These are phyloP conservation scores for Danaus plexippus DNA, from an alignment of 1,140 invertebrate species.

Conservation along the genomic window DNA sequence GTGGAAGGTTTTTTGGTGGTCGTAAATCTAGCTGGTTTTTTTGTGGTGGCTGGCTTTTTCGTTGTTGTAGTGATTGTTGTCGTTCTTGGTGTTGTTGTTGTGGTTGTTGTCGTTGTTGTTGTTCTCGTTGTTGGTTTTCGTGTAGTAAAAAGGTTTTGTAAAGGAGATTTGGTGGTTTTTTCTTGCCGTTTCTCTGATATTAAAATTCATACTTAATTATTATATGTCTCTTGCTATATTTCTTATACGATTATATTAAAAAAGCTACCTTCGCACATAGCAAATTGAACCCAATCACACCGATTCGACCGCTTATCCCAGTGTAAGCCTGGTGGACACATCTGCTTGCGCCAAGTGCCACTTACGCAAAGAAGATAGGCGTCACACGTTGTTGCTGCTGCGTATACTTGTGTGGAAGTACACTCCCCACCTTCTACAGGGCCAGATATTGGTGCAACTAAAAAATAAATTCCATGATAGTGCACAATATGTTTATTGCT, in stretches of 20 bases:
- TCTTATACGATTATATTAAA: constrained; percentile 1
- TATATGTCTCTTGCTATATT: too few species aligned
- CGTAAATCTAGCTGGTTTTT: constrained; percentile 3
- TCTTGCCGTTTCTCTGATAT: constrained; percentile 18
- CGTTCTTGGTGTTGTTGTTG: constrained; percentile 20
- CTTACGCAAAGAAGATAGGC: constrained; percentile 82
- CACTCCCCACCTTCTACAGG: constrained; percentile 67
- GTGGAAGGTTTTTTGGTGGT: constrained; percentile 33
- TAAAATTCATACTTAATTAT: not conserved
- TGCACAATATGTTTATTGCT: too few species aligned
- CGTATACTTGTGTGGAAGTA: constrained; percentile 74
- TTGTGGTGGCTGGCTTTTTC: too few species aligned
- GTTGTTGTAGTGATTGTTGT: constrained; percentile 20
- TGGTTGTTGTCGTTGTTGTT: constrained; percentile 18
- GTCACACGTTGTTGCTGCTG: constrained; percentile 79
- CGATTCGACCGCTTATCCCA: constrained; percentile 79
- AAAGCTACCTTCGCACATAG: constrained; percentile 75
- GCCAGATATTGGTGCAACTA: constrained; percentile 7
- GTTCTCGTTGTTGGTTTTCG: constrained; percentile 17
- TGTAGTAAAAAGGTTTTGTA: constrained; percentile 14
- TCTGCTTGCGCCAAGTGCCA: constrained; percentile 76
- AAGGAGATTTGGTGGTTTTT: constrained; percentile 19
- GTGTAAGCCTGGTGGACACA: constrained; percentile 84
- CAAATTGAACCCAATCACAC: constrained; percentile 85
- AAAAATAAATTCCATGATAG: constrained; percentile 7